Conservation (phyloP, 2,888 invertebrate species). For the Alviniconcha strummeri region DNA sequence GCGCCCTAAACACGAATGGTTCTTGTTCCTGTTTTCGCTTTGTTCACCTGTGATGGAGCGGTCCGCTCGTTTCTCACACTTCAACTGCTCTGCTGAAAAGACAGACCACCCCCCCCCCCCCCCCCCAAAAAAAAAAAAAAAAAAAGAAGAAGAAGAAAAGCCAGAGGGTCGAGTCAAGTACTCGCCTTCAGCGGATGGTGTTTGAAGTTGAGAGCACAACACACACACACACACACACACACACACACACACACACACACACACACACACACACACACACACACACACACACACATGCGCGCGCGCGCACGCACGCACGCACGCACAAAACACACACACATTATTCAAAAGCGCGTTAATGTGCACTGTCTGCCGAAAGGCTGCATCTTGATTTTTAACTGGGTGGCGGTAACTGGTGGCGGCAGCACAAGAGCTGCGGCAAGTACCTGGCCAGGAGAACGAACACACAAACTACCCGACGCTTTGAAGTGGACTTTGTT, state of each 20-base stretch:
- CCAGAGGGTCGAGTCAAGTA: not conserved
- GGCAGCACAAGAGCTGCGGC: not conserved
- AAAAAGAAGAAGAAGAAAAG: not conserved
- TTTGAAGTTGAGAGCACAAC: not conserved
- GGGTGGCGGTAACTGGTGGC: not conserved
- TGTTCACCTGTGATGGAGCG: not conserved
- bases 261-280: no score
- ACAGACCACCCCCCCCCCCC: no score
- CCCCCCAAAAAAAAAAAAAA: not conserved
- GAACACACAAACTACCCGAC: slow-evolving; percentile 2
- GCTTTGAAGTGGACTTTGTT: slow-evolving; percentile 23
- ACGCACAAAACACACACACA: not conserved
- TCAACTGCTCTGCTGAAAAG: not conserved
- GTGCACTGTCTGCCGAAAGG: not conserved
- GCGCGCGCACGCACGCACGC: no score
- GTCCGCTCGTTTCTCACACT: not conserved
- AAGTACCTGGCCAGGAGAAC: not conserved
- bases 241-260: no score
- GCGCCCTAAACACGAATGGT: not conserved
- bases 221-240: no score
- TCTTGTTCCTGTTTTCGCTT: not conserved
- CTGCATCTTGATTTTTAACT: not conserved
- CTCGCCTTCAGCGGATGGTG: not conserved
- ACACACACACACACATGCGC: no score
- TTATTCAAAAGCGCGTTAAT: slow-evolving; percentile 16